Evolutionary conservation across 2,888 invertebrate species (phyloP).

Genomic region (Mylabris sibirica): DNA sequence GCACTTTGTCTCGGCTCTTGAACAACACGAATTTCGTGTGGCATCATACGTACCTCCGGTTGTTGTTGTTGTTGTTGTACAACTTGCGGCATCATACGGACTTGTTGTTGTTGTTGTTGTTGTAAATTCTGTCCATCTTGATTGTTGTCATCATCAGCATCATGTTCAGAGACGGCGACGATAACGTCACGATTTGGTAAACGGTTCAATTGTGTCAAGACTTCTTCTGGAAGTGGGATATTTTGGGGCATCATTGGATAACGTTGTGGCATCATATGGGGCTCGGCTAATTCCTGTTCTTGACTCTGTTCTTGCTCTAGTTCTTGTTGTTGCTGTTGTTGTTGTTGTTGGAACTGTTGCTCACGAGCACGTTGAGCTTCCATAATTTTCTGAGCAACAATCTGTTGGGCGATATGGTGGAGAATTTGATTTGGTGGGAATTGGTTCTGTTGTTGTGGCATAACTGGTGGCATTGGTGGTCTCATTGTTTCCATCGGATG

Average conservation of each 20-base stretch:
- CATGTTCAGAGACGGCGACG: constrained; percentile 54
- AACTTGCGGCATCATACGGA: constrained; percentile 7
- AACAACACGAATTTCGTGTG: constrained; percentile 47
- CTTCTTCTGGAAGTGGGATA: constrained; percentile 62
- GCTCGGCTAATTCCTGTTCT: constrained; percentile 5
- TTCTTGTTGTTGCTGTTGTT: constrained; percentile 51
- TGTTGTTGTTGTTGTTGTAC: constrained; percentile 17
- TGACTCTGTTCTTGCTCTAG: constrained; percentile 41
- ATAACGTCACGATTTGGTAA: constrained; percentile 58
- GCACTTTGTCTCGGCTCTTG: constrained; percentile 57
- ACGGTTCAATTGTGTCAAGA: constrained; percentile 59
- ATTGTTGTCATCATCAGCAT: constrained; percentile 42
- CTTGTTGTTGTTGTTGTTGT: neutral
- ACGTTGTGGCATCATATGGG: constrained; percentile 10
- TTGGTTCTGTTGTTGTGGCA: constrained; percentile 48
- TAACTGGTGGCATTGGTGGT: constrained; percentile 59
- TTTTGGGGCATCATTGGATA: constrained; percentile 53
- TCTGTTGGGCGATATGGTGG: constrained; percentile 61
- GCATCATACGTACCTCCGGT: constrained; percentile 28
- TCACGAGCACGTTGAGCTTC: constrained; percentile 55
- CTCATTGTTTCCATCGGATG: constrained; percentile 66
- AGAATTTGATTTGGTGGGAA: constrained; percentile 60
- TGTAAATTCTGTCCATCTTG: constrained; percentile 22
- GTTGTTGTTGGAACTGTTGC: constrained; percentile 46
- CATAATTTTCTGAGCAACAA: constrained; percentile 58